Evolutionary conservation across 2,888 invertebrate species (phyloP), one percentile per base, ranked within the genome.

Genomic region (Cordilura impudica): DNA sequence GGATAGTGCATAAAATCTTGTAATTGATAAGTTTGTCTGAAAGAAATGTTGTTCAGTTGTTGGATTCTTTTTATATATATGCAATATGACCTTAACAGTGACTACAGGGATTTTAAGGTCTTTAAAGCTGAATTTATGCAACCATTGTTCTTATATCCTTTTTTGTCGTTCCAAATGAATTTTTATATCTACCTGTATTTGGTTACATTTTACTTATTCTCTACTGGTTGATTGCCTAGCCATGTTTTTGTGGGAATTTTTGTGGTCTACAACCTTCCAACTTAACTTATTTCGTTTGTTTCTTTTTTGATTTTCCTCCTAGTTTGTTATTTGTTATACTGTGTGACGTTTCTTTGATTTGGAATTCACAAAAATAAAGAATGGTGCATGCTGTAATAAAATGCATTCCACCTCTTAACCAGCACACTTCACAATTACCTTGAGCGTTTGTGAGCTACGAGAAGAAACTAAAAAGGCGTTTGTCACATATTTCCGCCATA

Each of bases 1-100:
- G 86, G 84, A 78, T 84, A 88, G 35, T 83, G 60, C 84, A 88
- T 82, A 58, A 87, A 88, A 2, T 84, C 80, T 29, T 82, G 16
- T 2, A 87, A 49, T 12, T 29, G n/a, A 53, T 81, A 81, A 10
- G 29, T 35, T 49, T 29, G 31, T 78, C 76, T 80, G 6, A 4
- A 16, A 8, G 29, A 43, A 26, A 21, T 10, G 2, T n/a, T n/a
- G n/a, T 39, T 4, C 26, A 14, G 6, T 45, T 29, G 23, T 47
- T 47, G n/a, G 4, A 1, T 35, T 29, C 12, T 31, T 16, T 45
- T 14, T 12, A 21, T 66, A 18, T 39, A 18, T n/a, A 26, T 26
- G 2, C n/a, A 1, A 69, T 51, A 29, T 69, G 19, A 35, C 12
- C 54, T 26, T 23, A 2, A 2, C 26, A 8, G 14, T 31, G 14